Base-by-base conservation (phyloP, 2,797 vertebrate species). In the Lycodopsis pacificus region DNA sequence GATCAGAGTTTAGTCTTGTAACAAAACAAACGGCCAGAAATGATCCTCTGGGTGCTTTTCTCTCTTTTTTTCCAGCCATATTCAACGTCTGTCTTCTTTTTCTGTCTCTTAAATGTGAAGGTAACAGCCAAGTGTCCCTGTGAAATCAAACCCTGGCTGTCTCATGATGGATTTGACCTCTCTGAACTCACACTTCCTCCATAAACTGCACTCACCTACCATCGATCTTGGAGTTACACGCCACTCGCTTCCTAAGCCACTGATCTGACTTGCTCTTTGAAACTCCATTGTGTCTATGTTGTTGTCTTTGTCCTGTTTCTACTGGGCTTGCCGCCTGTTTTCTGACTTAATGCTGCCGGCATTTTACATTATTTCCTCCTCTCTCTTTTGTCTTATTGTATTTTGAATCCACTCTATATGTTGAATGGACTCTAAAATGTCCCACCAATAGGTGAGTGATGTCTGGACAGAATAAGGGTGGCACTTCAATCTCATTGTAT, bases 131-230 rank as follows among this genome's bases (percentile, higher is more conserved):
- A 22, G 22, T 69, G 51, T 62, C 19, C 7, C 20, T 57, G 36
- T 74, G 71, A 73, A 82, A 32, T 74, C 46, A 72, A 54, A 71
- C 66, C 64, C 58, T 58, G 51, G 48, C 71, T 76, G 57, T 73
- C 69, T 80, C 34, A n/a, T 65, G 67, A 71, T 85, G 61, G 30
- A 63, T 83, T 64, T 70, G 65, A 85, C 40, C 77, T 76, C 57
- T 76, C n/a, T 84, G 53, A 79, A 66, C 76, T 65, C 76, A 27
- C 67, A 61, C 58, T 82, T 65, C 32, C 59, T 67, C 53, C 6
- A 34, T 75, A 61, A 81, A 36, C 63, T 77, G 19, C 59, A 56
- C 7, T 40, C 59, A 54, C 69, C 68, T 62, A 30, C 13, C 63
- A 67, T 76, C n/a, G 22, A 65, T 88, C 58, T 79, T 64, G 15